Percentiles rank a stretch among this genome's conserved stretches.
phyloP scores from a whole-genome alignment of 30 jellyfish, hydroid and myxozoan species.

The Aurelia sp. region DNA sequence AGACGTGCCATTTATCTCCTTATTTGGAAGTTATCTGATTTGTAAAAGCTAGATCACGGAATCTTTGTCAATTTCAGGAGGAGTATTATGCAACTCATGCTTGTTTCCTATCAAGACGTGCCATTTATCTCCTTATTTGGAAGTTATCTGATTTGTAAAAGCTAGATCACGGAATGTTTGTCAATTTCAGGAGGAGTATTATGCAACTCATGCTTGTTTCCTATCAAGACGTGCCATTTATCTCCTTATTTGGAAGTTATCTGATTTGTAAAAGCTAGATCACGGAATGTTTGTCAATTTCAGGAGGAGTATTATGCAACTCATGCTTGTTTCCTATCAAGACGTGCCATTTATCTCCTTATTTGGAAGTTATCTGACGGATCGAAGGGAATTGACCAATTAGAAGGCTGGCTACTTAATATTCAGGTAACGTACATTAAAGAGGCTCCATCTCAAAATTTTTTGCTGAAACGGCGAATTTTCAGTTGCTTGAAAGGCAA shows the following conservation, averaged over 20 bases:
- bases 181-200: slow-evolving; percentile 78
- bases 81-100: slow-evolving; percentile 97
- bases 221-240: slow-evolving; percentile 85
- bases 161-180: not conserved
- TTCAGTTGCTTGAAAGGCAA: too few species aligned
- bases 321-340: slow-evolving; percentile 89
- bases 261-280: slow-evolving; percentile 34
- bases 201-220: slow-evolving; percentile 96
- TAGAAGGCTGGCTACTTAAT: slow-evolving; percentile 90
- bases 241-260: slow-evolving; percentile 81
- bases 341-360: slow-evolving; percentile 82
- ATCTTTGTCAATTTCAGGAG: slow-evolving; percentile 35
- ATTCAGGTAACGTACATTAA: slow-evolving; percentile 73
- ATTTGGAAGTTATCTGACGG: slow-evolving; percentile 91
- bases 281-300: not conserved
- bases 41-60: not conserved
- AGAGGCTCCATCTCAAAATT: too few species aligned
- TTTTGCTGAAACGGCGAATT: too few species aligned
- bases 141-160: slow-evolving; percentile 71
- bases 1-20: slow-evolving; percentile 83
- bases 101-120: slow-evolving; percentile 86
- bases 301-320: slow-evolving; percentile 97
- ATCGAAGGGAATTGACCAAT: slow-evolving; percentile 75
- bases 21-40: slow-evolving; percentile 89
- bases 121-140: slow-evolving; percentile 88